These are phyloP conservation scores for Momotus momota DNA, from an alignment of 2,797 vertebrate species.

Conservation along the genomic window DNA sequence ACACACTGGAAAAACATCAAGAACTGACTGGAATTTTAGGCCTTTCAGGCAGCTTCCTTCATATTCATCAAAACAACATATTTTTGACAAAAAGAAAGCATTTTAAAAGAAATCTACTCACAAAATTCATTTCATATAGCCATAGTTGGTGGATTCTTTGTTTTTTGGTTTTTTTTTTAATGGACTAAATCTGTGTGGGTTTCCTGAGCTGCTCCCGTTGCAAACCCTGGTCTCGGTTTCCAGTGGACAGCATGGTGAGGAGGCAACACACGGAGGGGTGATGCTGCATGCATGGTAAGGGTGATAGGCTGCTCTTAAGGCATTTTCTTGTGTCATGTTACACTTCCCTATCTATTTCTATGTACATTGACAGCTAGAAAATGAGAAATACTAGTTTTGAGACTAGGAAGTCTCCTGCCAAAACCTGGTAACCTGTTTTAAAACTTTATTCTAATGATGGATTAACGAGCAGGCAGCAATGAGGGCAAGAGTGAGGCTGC, in stretches of 20 bases:
- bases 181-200: not conserved
- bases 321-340: conserved; percentile 54
- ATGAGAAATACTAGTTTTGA: not conserved
- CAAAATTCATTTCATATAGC: not conserved
- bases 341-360: not conserved
- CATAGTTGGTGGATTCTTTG: not conserved
- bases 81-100: not conserved
- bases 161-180: not conserved
- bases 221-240: not conserved
- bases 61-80: not conserved
- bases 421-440: not conserved
- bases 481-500: conserved; percentile 26
- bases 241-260: not conserved
- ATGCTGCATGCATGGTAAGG: not conserved
- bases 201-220: not conserved
- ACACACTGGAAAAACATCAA: not conserved
- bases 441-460: not conserved
- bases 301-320: conserved; percentile 58
- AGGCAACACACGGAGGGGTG: not conserved
- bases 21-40: not conserved
- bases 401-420: not conserved
- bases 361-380: conserved; percentile 18
- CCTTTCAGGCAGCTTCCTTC: not conserved
- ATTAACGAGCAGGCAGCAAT: conserved; percentile 25
- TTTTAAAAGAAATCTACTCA: not conserved